These are phyloP conservation scores for Xanthia icteritia DNA, from an alignment of 2,888 invertebrate genomes.

Conservation along the genomic window DNA sequence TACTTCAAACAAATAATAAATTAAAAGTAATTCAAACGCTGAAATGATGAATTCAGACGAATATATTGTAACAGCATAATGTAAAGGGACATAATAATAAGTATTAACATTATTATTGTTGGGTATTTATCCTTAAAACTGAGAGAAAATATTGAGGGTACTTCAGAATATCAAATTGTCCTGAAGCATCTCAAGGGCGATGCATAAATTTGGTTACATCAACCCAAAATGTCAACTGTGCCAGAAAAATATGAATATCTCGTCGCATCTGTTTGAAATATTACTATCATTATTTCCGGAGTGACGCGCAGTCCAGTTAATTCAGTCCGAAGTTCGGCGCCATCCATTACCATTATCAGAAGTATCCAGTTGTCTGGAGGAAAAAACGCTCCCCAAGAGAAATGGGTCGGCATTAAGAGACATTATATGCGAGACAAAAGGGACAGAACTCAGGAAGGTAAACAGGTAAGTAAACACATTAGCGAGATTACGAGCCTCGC, in stretches of 20 bases:
- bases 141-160: slow-evolving; percentile 31
- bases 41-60: too few species aligned
- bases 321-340: slow-evolving; percentile 72
- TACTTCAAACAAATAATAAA: slow-evolving; percentile 70
- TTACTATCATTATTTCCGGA: slow-evolving; percentile 70
- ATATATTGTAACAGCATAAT: not conserved
- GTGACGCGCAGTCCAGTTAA: slow-evolving; percentile 74
- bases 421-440: slow-evolving; percentile 78
- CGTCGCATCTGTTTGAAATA: slow-evolving; percentile 68
- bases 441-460: slow-evolving; percentile 76
- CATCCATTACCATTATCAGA: slow-evolving; percentile 83
- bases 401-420: slow-evolving; percentile 79
- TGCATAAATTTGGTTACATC: slow-evolving; percentile 68
- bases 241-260: slow-evolving; percentile 64
- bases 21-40: slow-evolving; percentile 1
- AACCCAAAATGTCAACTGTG: slow-evolving; percentile 55
- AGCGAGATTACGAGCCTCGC: slow-evolving; percentile 79
- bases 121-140: slow-evolving; percentile 15
- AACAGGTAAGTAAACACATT: slow-evolving; percentile 86
- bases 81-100: not conserved
- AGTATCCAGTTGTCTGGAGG: slow-evolving; percentile 72
- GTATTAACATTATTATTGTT: slow-evolving; percentile 12
- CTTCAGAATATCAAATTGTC: slow-evolving; percentile 53
- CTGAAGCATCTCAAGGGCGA: slow-evolving; percentile 50
- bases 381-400: slow-evolving; percentile 74